Base-by-base conservation (phyloP, 2,797 vertebrate genomes). In the Mormyrops attenuatus region DNA sequence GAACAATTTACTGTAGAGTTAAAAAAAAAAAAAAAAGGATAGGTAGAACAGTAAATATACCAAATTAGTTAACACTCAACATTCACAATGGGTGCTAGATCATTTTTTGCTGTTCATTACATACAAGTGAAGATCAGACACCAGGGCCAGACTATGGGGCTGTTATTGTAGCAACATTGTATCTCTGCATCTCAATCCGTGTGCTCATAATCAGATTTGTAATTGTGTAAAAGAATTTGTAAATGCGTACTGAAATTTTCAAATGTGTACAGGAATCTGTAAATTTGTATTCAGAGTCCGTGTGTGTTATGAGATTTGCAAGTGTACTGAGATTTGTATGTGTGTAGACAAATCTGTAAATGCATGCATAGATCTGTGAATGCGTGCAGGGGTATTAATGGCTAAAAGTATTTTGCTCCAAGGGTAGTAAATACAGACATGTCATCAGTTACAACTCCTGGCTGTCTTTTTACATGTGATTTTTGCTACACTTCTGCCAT, bases 1-100 rank as follows among this genome's bases (percentile, higher is more conserved):
- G 94, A 99, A 99, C 89, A 99, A 96, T 93, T 99, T 99, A 94
- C 98, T 99, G 92, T 15, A 44, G 85, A 89, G 88, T 89, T n/a
- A 34, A 47, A 63, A 55, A 60, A 85, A 7, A n/a, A n/a, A n/a
- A n/a, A n/a, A 85, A 7, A 52, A 2, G 82, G 44, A 0, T 9
- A 60, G 4, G 7, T 34, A 63, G n/a, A 57, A 57, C 2, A 60
- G 53, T 11, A 52, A 2, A 53, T 34, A 57, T 13, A 53, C 26
- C 5, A 1, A 30, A 87, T 53, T 34, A 34, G 52, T 53, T 20
- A 85, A 50, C 20, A 26, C 30, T 69, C 66, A 30, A 4, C 13
- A 69, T 34, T 5, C 26, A 69, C 66, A 69, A 38, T 69, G 30
- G 30, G 30, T 38, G 66, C 66, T 17, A 17, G 30, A 6, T 73